Evolutionary conservation across 1,140 invertebrate genomes (phyloP), one percentile per base, ranked within the genome.

Genomic region (Apocrypta bakeri): DNA sequence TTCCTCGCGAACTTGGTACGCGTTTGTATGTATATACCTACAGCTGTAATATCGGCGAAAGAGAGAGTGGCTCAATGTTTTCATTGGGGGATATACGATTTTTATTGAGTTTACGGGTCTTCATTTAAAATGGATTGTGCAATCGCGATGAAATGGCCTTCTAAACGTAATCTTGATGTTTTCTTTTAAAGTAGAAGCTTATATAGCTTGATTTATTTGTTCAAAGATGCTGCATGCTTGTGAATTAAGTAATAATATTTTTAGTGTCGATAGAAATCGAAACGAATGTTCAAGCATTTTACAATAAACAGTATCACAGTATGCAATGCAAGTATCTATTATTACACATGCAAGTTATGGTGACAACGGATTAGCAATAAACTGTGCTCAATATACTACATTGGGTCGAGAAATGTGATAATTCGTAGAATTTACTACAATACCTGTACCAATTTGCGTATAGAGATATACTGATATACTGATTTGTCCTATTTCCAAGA

Each of bases 401-500:
- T 69, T 33, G 29, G 11, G 33, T 31, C 29, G 17, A 31, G 31
- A 21, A 3, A 1, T 2, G 27, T 6, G 17, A 69, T 33, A 69
- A 69, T 17, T 69, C 33, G 14, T 31, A 69, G 29, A 69, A 21
- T 21, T 21, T 17, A 21, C n/a, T 56, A 21, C 48, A 21, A 6
- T 56, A 56, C 17, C 48, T 69, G 31, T 69, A 8, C 17, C 29
- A 69, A 69, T 69, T 69, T 69, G 2, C 68, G 17, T n/a, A n/a
- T n/a, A n/a, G n/a, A 69, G 68, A 6, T 7, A n/a, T n/a, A n/a
- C n/a, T n/a, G 29, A 7, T 37, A 69, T 37, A 69, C 48, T 21
- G 14, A 17, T 1, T 69, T 69, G 68, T 29, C 68, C 68, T 31
- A 69, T 69, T 69, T 69, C 68, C 68, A 69, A 69, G 68, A 27